Base-by-base conservation (phyloP, 2,797 vertebrate genomes). In the Fringilla coelebs region DNA sequence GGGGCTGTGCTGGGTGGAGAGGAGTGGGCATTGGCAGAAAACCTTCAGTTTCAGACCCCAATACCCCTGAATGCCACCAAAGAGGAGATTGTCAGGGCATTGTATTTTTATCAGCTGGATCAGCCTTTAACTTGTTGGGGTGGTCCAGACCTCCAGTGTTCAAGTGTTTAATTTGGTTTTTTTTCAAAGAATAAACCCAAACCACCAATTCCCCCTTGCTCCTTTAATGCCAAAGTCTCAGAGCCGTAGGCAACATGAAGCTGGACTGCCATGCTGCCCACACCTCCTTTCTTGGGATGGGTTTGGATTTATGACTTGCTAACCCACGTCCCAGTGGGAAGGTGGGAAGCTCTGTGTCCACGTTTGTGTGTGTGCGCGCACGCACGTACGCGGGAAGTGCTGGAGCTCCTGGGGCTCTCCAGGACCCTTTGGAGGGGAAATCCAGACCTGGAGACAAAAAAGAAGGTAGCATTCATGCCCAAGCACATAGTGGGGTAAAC, bases 401-500 rank as follows among this genome's bases (percentile, higher is more conserved):
- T 13, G n/a, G 38, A 91, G 88, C 76, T 95, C 13, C 0, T 4
- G 11, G 90, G 86, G 81, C 78, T 93, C 84, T 79, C 58, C 73
- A 80, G 89, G 61, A 80, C 65, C 61, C 58, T 92, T 94, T 0
- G 32, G 92, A 92, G 82, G 62, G 58, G 43, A 93, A 93, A 89
- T 55, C 54, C 84, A 82, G 68, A 77, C 32, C 40, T 36, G 40
- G 61, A 85, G 54, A 95, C 84, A 94, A 96, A 96, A 91, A 95
- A 94, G 85, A 96, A 96, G 79, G 92, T 94, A 49, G 79, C 77
- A 91, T 96, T 96, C 94, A 94, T 95, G 77, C 3, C 63, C 67
- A 40, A 86, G 83, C 32, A 63, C 76, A 88, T 8, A 86, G 85
- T 65, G 91, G 77, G 65, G 83, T 94, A 95, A 96, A 96, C 81